Evolutionary conservation across 2,888 invertebrate genomes (phyloP), one percentile per base, ranked within the genome.

Genomic region (Sepioteuthis lessoniana): DNA sequence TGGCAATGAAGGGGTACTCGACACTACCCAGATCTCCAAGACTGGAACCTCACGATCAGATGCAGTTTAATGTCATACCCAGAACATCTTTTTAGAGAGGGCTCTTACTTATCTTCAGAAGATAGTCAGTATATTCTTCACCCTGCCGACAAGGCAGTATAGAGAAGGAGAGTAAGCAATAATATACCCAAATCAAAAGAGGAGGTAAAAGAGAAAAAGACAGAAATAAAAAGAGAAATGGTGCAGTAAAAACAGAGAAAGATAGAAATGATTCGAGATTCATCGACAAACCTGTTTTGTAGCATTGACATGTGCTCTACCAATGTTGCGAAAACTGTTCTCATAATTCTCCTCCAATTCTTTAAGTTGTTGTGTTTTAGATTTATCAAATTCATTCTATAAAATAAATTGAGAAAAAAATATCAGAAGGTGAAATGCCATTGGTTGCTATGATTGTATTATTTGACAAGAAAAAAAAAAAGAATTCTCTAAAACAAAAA

Each of bases 321-420:
- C 97, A 91, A 97, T 96, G 55, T 95, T 95, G 25, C 95, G 95
- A 46, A 97, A 94, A 94, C 96, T 96, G 94, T 96, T 96, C 91
- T 96, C 96, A 95, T 96, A 96, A 94, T 96, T 96, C 42, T 95
- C 95, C 93, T 96, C 96, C 60, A 97, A 94, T 42, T 96, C 96
- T 35, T 95, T 91, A 0, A 96, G 95, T 94, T 96, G 96, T 95
- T 97, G 97, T 35, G 95, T 95, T 94, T 96, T 96, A 93, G 96
- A 96, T 47, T 95, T 95, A 90, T 96, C 96, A n/a, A 96, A 95
- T 94, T 97, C 95, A 94, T 95, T 95, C 97, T 97, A 92, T 94
- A 94, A 31, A 91, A 91, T 46, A 46, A 46, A 38, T 47, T 1
- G 28, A 91, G 25, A 13, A 47, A 35, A 5, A 31, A 31, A 42